phyloP scores from a whole-genome alignment of 2,797 vertebrate species.

The Aphelocoma californica region DNA sequence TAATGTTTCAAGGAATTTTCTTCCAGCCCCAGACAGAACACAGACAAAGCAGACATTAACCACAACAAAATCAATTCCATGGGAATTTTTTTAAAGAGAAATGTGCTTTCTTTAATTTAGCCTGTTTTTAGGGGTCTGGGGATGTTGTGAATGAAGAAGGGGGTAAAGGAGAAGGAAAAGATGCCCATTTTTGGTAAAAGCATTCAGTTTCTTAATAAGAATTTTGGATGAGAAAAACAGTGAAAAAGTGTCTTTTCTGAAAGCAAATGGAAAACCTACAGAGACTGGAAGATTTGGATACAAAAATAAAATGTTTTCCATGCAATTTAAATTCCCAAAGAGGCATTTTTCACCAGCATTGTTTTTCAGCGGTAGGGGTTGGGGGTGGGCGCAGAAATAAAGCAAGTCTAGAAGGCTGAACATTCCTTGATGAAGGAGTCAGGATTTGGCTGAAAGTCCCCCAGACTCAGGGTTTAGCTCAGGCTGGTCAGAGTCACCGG shows the following conservation, averaged over 20 bases:
- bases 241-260: slow-evolving; percentile 19
- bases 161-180: slow-evolving; percentile 35
- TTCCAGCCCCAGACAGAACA: background rate
- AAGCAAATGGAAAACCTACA: slow-evolving; percentile 39
- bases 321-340: slow-evolving; percentile 14
- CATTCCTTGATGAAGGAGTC: background rate
- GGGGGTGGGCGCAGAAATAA: background rate
- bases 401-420: background rate
- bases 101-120: slow-evolving; percentile 4
- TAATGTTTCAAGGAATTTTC: slow-evolving; percentile 26
- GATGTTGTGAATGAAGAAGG: background rate
- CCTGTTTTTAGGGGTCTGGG: background rate
- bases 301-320: slow-evolving; percentile 37
- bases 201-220: slow-evolving; percentile 27
- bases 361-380: background rate
- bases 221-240: slow-evolving; percentile 18
- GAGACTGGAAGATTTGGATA: background rate
- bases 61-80: slow-evolving; percentile 44
- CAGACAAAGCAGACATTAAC: slow-evolving; percentile 29
- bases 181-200: slow-evolving; percentile 59
- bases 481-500: background rate
- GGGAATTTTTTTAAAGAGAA: slow-evolving; percentile 18
- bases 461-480: background rate
- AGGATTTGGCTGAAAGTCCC: background rate
- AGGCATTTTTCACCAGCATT: slow-evolving; percentile 34